These are phyloP conservation scores for Colostygia pectinataria DNA, from an alignment of 2,888 invertebrate genomes.

Conservation along the genomic window DNA sequence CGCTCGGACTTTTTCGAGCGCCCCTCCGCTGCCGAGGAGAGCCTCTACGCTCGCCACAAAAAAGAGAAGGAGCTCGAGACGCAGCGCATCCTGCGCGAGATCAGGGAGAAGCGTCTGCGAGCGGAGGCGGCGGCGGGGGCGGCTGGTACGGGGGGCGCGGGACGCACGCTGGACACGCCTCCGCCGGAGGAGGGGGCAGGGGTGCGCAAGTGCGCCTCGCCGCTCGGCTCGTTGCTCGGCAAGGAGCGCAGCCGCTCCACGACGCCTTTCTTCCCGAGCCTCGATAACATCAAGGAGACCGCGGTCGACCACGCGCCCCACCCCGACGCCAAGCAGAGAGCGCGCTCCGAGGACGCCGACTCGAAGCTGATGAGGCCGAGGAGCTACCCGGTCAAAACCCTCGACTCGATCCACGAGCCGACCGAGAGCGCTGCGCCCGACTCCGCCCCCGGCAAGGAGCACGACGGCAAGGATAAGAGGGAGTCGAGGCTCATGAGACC, in stretches of 20 bases:
- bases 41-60: slow-evolving; percentile 83
- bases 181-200: slow-evolving; percentile 59
- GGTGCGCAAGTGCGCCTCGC: slow-evolving; percentile 65
- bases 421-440: slow-evolving; percentile 43
- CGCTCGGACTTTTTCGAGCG: slow-evolving; percentile 90
- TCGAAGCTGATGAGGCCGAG: slow-evolving; percentile 79
- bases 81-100: slow-evolving; percentile 86
- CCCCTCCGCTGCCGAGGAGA: slow-evolving; percentile 84
- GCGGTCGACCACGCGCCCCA: slow-evolving; percentile 51
- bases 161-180: slow-evolving; percentile 43
- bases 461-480: slow-evolving; percentile 50
- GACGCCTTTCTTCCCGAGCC: slow-evolving; percentile 77
- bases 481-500: slow-evolving; percentile 81
- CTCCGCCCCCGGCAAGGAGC: slow-evolving; percentile 42
- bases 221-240: slow-evolving; percentile 51
- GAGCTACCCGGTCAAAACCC: slow-evolving; percentile 81
- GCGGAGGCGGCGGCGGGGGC: slow-evolving; percentile 45
- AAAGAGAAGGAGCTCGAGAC: slow-evolving; percentile 87
- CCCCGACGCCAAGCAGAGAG: slow-evolving; percentile 42
- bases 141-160: too few relatives aligned
- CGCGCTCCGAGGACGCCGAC: slow-evolving; percentile 54
- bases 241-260: slow-evolving; percentile 75
- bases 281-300: slow-evolving; percentile 76
- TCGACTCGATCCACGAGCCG: slow-evolving; percentile 58
- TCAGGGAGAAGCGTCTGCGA: slow-evolving; percentile 84